Evolutionary conservation across 2,888 invertebrate species (phyloP), one percentile per base, ranked within the genome.

Genomic region (Leptura quadrifasciata): DNA sequence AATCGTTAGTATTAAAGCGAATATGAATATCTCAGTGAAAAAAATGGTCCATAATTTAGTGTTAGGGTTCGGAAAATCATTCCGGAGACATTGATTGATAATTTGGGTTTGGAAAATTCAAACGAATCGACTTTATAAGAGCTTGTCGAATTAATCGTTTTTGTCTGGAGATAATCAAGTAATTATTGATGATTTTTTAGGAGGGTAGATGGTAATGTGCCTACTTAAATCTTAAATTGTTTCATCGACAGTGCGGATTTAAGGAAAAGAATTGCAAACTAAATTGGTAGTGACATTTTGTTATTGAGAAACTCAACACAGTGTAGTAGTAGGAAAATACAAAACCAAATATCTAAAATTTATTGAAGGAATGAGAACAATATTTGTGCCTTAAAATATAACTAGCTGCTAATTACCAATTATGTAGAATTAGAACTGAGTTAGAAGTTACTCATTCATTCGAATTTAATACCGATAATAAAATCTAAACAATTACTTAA

Each of bases 71-170:
- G 17, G 8, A 5, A 31, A 31, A 31, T 31, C 27, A 31, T 6
- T 8, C 27, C 27, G 6, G 39, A 17, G 63, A 63, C 63, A 35
- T 18, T 63, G 63, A 63, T 63, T 39, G 63, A 63, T 63, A 63
- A 63, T 63, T 63, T 12, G 3, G n/a, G 35, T n/a, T 18, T 17
- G 17, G 31, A 39, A 39, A 39, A 35, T 63, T 63, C 63, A 39
- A 63, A 39, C 39, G 18, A 63, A 63, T 63, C 10, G 35, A 17
- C 35, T 9, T 9, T 35, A 5, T 63, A 63, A 1, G 18, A 54
- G 12, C 9, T 21, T 3, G 12, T 24, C 58, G n/a, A 21, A 58
- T 58, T 4, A 39, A 39, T 39, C 39, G 58, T 58, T 57, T 57
- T 18, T 57, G 24, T n/a, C 27, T 9, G 27, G 15, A 24, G 27